These are phyloP conservation scores for Alosa sapidissima DNA, from an alignment of 2,797 vertebrate species.

Conservation along the genomic window DNA sequence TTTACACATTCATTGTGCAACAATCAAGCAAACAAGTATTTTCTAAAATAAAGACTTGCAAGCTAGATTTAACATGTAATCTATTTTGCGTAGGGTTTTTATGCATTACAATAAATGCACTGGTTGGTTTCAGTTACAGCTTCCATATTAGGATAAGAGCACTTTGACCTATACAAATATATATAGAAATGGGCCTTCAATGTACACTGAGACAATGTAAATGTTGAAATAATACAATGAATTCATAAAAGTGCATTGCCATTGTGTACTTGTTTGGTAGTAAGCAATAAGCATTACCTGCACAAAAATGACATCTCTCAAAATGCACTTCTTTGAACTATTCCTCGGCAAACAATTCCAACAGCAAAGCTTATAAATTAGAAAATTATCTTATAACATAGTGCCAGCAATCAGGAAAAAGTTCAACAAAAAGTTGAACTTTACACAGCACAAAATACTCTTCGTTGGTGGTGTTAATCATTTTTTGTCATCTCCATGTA, in stretches of 20 bases:
- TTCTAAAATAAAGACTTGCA: not conserved
- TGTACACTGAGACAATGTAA: no score
- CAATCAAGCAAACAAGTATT: not conserved
- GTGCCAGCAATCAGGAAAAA: not conserved
- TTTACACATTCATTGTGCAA: no score
- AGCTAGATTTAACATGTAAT: not conserved
- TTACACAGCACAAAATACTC: not conserved
- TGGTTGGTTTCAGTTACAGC: no score
- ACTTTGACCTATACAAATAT: not conserved
- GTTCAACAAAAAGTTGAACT: not conserved
- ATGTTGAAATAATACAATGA: no score
- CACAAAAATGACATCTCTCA: conserved; percentile 25
- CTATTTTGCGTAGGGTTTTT: no score
- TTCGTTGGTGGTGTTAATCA: conserved; percentile 41
- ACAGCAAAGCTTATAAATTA: not conserved
- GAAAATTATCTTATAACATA: not conserved
- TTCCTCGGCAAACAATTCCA: not conserved
- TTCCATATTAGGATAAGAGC: not conserved
- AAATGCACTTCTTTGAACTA: conserved; percentile 30
- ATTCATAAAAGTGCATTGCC: no score
- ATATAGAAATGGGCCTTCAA: not conserved
- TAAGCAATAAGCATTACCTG: conserved; percentile 30
- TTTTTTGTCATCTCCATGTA: conserved; percentile 42
- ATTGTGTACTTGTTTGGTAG: not conserved
- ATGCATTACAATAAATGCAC: no score